phyloP scores from a whole-genome alignment of 2,797 vertebrate species.

The Pangasius larnaudii region DNA sequence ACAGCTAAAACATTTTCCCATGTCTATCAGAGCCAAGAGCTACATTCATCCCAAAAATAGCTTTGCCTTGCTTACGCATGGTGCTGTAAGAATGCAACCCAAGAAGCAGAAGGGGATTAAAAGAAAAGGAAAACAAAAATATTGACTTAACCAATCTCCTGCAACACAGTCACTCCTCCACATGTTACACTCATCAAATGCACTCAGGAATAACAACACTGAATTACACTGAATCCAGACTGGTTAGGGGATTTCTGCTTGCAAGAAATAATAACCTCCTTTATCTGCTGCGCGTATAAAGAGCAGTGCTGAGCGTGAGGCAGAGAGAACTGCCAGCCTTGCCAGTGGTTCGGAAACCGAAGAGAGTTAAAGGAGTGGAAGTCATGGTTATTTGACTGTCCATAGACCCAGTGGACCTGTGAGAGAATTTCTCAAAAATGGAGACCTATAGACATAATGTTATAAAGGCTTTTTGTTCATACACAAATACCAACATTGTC shows the following conservation, averaged over 20 bases:
- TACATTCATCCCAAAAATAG: conserved; percentile 79
- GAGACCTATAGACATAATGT: background rate
- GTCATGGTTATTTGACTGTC: conserved; percentile 32
- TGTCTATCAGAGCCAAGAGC: conserved; percentile 71
- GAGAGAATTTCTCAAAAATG: background rate
- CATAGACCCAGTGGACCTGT: conserved; percentile 11
- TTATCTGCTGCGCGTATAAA: conserved; percentile 45
- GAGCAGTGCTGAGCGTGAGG: conserved; percentile 35
- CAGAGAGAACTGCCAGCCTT: conserved; percentile 1
- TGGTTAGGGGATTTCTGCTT: conserved; percentile 29
- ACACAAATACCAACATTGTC: background rate
- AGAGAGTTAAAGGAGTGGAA: conserved; percentile 25
- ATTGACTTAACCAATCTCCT: conserved; percentile 34
- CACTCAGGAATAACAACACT: background rate
- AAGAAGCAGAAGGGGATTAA: conserved; percentile 60
- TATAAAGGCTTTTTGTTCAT: background rate
- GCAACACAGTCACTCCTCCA: conserved; percentile 31
- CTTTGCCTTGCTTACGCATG: conserved; percentile 75
- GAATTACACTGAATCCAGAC: conserved; percentile 28
- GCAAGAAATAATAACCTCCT: conserved; percentile 39
- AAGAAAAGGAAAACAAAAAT: conserved; percentile 12
- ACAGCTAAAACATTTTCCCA: conserved; percentile 70
- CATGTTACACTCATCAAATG: conserved; percentile 27
- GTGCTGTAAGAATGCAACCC: conserved; percentile 71
- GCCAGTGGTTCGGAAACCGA: conserved; percentile 34